Base-by-base conservation (phyloP, 2,797 vertebrate species). In the Lates japonicus region DNA sequence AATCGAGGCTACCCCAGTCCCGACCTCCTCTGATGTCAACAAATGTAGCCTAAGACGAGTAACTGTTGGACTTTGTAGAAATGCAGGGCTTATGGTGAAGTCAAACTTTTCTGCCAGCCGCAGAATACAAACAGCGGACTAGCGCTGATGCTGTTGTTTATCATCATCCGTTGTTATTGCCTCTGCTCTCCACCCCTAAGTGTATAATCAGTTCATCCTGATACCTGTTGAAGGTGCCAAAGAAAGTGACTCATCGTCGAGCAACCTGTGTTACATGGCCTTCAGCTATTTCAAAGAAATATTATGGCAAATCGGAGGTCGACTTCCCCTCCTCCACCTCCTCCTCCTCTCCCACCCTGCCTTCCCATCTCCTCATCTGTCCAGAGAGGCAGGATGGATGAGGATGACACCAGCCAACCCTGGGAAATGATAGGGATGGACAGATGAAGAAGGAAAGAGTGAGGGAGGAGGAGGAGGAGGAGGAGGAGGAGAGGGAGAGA, bases 341-440 rank as follows among this genome's bases (percentile, higher is more conserved):
- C 77, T 85, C 76, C 84, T 35, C 55, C 46, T 52, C 29, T 66
- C 61, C 70, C 69, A 49, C 64, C 71, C 55, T 52, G 75, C 39
- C 20, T 70, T 64, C 66, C n/a, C n/a, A 89, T 90, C 89, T 88
- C 84, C 90, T 95, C 93, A 94, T 94, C 94, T 94, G 94, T 94
- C 95, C 90, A 81, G 95, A 95, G 89, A 89, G 93, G 95, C 95
- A 94, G 92, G 87, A 94, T 88, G 89, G 90, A 90, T n/a, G n/a
- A 91, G 94, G 95, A 95, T 96, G 95, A 95, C 90, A 80, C 92
- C 93, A 80, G 91, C 92, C 92, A 94, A 92, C 93, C 94, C 90
- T 93, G 92, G 87, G 88, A n/a, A 94, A 93, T 95, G 94, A 96
- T 95, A 76, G n/a, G n/a, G 93, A 96, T 96, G 94, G 94, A 94